Evolutionary conservation across 2,797 vertebrate genomes (phyloP), one percentile per base, ranked within the genome.

Genomic region (Channallabes apus): DNA sequence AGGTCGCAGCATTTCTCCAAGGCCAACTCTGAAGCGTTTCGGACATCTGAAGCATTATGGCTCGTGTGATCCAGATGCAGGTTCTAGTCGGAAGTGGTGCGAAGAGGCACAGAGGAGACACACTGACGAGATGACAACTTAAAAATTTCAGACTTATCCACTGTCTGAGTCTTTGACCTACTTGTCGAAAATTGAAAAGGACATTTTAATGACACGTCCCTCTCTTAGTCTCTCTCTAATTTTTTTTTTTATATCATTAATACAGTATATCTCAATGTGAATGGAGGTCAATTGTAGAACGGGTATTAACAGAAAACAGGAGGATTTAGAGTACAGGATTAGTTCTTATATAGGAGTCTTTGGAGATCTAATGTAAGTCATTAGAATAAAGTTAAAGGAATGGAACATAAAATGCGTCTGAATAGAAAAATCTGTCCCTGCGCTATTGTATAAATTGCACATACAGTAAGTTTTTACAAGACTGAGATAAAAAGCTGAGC

Each of bases 1-100:
- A 88, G 90, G 91, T 89, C 89, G 88, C 73, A 72, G 84, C 82
- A 84, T 85, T 90, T 88, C 87, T 85, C 82, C 35, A 73, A 80
- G 81, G 82, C 84, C 32, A 84, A 85, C 87, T 86, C 81, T 84
- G 65, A 88, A 89, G 86, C 86, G 69, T 84, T 87, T 84, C 62
- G 82, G 79, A 80, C 81, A 54, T 41, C 32, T 32, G 32, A 78
- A 86, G 90, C 91, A 87, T 89, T 88, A 89, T 86, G 86, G 87
- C 87, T 90, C 88, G 65, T 86, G 80, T 88, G 86, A 87, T 85
- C 88, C 85, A 83, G 89, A 87, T 88, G 82, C 80, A 82, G 87
- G 65, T 78, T 64, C 84, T 59, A 79, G 80, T 84, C 76, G 76
- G 77, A 84, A 83, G 83, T 64, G 82, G 73, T 80, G 64, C 20